Base-by-base conservation (phyloP, 2,113 vertebrate species). In the Parotia lawesii region DNA sequence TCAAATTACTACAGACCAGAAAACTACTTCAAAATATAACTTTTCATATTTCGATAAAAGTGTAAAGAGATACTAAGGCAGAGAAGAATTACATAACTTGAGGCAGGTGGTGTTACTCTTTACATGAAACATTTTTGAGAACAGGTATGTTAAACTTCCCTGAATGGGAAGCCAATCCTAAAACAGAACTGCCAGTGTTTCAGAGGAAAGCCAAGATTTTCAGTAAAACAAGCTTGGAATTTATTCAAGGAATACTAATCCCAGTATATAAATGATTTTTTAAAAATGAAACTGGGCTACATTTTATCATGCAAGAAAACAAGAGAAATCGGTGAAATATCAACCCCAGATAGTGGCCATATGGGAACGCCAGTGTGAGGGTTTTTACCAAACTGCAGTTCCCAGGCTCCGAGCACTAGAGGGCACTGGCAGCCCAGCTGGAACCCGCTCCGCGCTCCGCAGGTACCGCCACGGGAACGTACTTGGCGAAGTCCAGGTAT, bases 401-500 rank as follows among this genome's bases (percentile, higher is more conserved):
- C 31, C 51, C 79, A 15, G 42, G 12, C 73, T 58, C 44, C 18
- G 51, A 58, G 87, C 98, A 95, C 97, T 83, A 96, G 98, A 97
- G 97, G 98, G 97, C 98, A 95, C 91, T 42, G 91, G 81, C 53
- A 76, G 16, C 92, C 91, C 91, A 85, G 82, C 58, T 17, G 77
- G 72, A 77, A 24, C 56, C 71, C 37, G 35, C 28, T 24, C 58
- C 1, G 62, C 62, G 77, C 53, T 42, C 29, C 12, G 47, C 61
- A 48, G 50, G 66, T 15, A 60, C 76, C 84, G 86, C 51, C 70
- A 15, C 70, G 11, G 40, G 35, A 86, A 98, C 98, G 94, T 98
- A 99, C 99, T 99, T 99, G 82, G 99, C 97, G 97, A 99, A 99
- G 97, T 99, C 99, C 97, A 99, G 97, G 87, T 98, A 99, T 90